phyloP scores from a whole-genome alignment of 2,888 invertebrate genomes.

The Pecten maximus region DNA sequence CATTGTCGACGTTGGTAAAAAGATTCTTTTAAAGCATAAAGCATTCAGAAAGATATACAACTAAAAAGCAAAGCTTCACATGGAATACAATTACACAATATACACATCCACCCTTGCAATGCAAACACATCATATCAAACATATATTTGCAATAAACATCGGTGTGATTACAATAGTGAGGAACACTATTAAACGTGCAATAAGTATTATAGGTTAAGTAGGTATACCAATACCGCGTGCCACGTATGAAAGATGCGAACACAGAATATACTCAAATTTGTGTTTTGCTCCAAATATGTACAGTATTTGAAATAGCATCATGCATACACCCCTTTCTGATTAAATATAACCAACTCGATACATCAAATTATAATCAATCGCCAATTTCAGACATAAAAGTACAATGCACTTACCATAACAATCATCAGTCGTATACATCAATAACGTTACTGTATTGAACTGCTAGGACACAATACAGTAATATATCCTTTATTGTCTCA shows the following conservation, averaged over 20 bases:
- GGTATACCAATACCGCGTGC: too few relatives aligned
- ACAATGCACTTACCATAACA: background rate
- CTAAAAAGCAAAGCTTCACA: background rate
- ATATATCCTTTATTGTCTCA: background rate
- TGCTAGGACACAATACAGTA: background rate
- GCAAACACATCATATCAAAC: background rate
- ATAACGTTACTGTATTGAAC: background rate
- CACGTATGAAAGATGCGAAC: too few relatives aligned
- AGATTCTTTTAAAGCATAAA: background rate
- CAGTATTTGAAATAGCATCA: too few relatives aligned
- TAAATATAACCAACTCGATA: background rate
- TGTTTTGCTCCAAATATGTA: too few relatives aligned
- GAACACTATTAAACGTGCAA: background rate
- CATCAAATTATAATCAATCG: background rate
- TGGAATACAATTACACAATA: background rate
- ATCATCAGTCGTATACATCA: background rate
- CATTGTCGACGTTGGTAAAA: background rate
- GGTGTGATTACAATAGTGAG: too few relatives aligned
- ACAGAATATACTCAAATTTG: too few relatives aligned
- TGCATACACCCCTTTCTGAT: too few relatives aligned
- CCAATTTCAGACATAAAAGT: background rate
- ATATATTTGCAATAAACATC: too few relatives aligned
- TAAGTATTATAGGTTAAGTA: background rate
- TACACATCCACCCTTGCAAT: background rate
- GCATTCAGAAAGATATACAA: background rate